Evolutionary conservation across 2,888 invertebrate genomes (phyloP), one percentile per base, ranked within the genome.

Genomic region (Drosophila yooni): DNA sequence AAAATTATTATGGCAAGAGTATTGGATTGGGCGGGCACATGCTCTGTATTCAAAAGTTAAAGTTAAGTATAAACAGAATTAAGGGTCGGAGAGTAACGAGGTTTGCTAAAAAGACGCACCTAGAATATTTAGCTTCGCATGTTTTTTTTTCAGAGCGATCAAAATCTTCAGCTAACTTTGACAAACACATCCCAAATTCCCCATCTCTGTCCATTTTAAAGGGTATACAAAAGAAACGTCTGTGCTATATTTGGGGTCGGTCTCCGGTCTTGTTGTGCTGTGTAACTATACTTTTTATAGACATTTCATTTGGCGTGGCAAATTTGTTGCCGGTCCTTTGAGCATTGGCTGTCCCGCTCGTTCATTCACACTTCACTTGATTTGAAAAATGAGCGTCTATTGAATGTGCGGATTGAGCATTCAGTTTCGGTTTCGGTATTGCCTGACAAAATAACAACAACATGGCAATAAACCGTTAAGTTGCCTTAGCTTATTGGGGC

Each of bases 311-410:
- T 83, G 83, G 83, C 81, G 59, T 74, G 73, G 79, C 81, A 81
- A 85, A 88, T 86, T 88, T 76, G 83, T 83, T 83, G 76, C 76
- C 66, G 79, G 67, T 71, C 79, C 72, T 79, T 67, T 52, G 76
- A 72, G 83, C 46, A 27, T 18, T 54, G 51, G 74, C 60, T 79
- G 54, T 27, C 58, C 46, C 61, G 70, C 72, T 82, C 82, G 77
- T 87, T 89, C 89, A 87, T 89, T 89, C 88, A 87, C 89, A 89
- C 87, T 87, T 89, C 82, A 88, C 83, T 87, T 85, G 88, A 85
- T 85, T 89, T 87, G 89, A 87, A 89, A 87, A 89, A 87, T 87
- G 89, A 83, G 83, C 81, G 70, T 68, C 87, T 83, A 88, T 88
- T 86, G 89, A 84, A 84, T 80, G 40, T 78, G 36, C 70, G 63